These are phyloP conservation scores for Drosophila parabipectinata DNA, from an alignment of 1,140 invertebrate species.

Conservation along the genomic window DNA sequence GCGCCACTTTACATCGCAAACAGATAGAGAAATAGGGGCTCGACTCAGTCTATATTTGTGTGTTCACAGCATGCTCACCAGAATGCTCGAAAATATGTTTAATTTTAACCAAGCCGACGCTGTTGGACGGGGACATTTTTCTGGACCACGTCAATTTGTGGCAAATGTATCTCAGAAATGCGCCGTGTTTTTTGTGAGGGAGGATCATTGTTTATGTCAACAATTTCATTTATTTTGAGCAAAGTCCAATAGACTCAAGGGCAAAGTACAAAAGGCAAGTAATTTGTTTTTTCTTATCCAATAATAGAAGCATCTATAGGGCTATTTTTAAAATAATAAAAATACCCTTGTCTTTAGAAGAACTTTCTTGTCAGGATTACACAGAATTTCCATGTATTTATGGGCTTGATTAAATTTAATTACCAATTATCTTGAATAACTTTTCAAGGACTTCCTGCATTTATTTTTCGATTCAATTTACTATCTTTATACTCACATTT, in stretches of 20 bases:
- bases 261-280: slow-evolving; percentile 41
- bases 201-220: slow-evolving; percentile 52
- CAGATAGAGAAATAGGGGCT: slow-evolving; percentile 43
- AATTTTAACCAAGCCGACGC: slow-evolving; percentile 14
- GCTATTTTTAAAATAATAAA: not conserved
- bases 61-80: slow-evolving; percentile 9
- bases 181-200: slow-evolving; percentile 28
- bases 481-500: slow-evolving; percentile 16
- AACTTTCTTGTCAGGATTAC: not conserved
- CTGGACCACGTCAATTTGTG: slow-evolving; percentile 51
- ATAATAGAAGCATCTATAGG: not conserved
- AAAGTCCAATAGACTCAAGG: slow-evolving; percentile 59
- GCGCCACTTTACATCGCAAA: slow-evolving; percentile 19
- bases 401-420: too few species aligned
- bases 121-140: slow-evolving; percentile 8
- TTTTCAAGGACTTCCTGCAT: slow-evolving; percentile 18
- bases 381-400: not conserved
- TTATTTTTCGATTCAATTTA: not conserved
- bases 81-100: slow-evolving; percentile 11
- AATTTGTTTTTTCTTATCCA: not conserved
- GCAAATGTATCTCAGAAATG: slow-evolving; percentile 26
- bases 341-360: not conserved
- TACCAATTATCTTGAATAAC: slow-evolving; percentile 3
- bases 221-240: slow-evolving; percentile 58
- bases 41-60: slow-evolving; percentile 32